Conservation (phyloP, 2,888 invertebrate species). For the Listrodromus nycthemerus region DNA sequence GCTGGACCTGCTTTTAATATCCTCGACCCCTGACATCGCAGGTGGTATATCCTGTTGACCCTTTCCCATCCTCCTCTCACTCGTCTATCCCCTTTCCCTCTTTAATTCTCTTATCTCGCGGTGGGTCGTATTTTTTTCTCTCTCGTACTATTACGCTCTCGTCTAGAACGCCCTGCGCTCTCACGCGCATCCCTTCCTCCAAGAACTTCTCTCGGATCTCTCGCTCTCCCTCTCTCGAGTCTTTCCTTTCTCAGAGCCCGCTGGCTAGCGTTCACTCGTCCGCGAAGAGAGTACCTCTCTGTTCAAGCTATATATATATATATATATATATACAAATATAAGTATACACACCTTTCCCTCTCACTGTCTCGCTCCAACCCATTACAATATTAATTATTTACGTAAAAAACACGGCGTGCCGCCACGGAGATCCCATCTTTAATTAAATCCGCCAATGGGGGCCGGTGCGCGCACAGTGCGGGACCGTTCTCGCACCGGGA, state of each 20-base stretch:
- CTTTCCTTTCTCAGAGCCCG: constrained; percentile 18
- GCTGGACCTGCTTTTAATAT: constrained; percentile 67
- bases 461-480: constrained; percentile 62
- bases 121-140: constrained; percentile 16
- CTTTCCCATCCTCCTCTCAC: constrained; percentile 53
- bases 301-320: constrained; percentile 35
- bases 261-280: constrained; percentile 40
- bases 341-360: constrained; percentile 30
- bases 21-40: constrained; percentile 69
- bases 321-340: constrained; percentile 12
- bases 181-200: constrained; percentile 55
- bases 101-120: constrained; percentile 51
- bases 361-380: constrained; percentile 69
- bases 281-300: constrained; percentile 32
- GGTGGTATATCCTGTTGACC: constrained; percentile 72
- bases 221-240: constrained; percentile 30
- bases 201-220: constrained; percentile 23
- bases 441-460: constrained; percentile 79
- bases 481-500: constrained; percentile 24
- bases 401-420: constrained; percentile 78
- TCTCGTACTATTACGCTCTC: constrained; percentile 38
- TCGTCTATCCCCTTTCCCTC: constrained; percentile 63
- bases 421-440: constrained; percentile 79
- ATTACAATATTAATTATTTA: constrained; percentile 81
- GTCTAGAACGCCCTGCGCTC: constrained; percentile 49